phyloP scores from a whole-genome alignment of 2,797 vertebrate genomes.

The Xyrichtys novacula region DNA sequence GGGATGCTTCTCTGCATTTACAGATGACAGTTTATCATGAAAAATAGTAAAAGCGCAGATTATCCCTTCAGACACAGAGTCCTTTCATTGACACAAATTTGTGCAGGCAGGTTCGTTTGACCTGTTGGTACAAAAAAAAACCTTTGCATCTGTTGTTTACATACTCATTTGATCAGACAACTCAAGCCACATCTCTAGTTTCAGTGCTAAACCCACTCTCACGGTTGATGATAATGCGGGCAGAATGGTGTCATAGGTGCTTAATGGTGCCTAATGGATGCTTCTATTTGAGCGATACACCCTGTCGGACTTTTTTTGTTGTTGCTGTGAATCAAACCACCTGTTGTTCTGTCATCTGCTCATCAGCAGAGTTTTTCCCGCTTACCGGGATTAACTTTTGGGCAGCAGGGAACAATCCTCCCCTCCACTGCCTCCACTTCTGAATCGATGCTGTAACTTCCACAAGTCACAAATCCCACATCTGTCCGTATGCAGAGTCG shows the following conservation, averaged over 20 bases:
- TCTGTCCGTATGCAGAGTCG: conserved; percentile 48
- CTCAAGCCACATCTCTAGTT: conserved; percentile 38
- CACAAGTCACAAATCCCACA: conserved; percentile 53
- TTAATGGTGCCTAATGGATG: conserved; percentile 59
- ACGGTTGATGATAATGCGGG: conserved; percentile 23
- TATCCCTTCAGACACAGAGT: conserved; percentile 26
- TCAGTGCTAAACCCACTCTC: conserved; percentile 46
- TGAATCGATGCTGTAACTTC: conserved; percentile 50
- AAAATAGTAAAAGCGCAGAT: conserved; percentile 11
- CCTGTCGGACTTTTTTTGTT: conserved; percentile 23
- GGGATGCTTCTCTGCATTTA: conserved; percentile 4
- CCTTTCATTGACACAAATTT: conserved; percentile 24
- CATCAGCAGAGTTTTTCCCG: conserved; percentile 37
- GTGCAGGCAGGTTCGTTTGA: conserved; percentile 37
- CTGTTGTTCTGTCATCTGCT: conserved; percentile 58
- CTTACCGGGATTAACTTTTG: conserved; percentile 67
- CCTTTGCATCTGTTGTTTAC: conserved; percentile 23
- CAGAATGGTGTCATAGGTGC: conserved; percentile 39
- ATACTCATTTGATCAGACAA: conserved; percentile 53
- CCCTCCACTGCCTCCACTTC: conserved; percentile 8
- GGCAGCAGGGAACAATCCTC: conserved; percentile 48
- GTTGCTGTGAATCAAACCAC: conserved; percentile 58
- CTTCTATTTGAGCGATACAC: conserved; percentile 66
- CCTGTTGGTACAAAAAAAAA: conserved; percentile 30
- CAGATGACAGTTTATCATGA: neutral